Percentiles rank a stretch among this genome's conserved stretches.
phyloP scores from a whole-genome alignment of 1,140 invertebrate species.

The Popillia japonica region DNA sequence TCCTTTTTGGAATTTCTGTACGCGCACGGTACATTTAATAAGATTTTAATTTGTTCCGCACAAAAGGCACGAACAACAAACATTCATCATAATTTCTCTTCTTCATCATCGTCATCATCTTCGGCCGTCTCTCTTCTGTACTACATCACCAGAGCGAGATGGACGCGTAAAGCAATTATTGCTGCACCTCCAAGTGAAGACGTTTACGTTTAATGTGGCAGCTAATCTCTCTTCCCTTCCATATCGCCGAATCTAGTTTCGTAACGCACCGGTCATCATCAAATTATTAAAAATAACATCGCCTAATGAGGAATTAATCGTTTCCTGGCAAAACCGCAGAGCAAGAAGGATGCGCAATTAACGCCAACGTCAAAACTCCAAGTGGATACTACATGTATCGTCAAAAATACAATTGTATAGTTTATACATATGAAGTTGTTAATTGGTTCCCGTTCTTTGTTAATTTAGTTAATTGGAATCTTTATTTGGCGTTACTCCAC shows the following conservation, averaged over 20 bases:
- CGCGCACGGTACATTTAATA: not conserved
- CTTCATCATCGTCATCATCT: too few relatives aligned
- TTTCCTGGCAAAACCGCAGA: slow-evolving; percentile 18
- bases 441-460: too few relatives aligned
- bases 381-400: not conserved
- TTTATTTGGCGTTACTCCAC: too few relatives aligned
- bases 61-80: slow-evolving; percentile 34
- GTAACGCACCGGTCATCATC: slow-evolving; percentile 25
- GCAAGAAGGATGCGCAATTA: not conserved
- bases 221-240: slow-evolving; percentile 11
- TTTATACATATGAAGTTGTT: too few relatives aligned
- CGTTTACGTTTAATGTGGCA: slow-evolving; percentile 34
- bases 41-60: slow-evolving; percentile 30
- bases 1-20: slow-evolving; percentile 7
- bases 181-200: slow-evolving; percentile 33
- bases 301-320: slow-evolving; percentile 31
- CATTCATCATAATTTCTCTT: slow-evolving; percentile 35
- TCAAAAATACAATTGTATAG: not conserved
- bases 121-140: not conserved
- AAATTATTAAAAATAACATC: slow-evolving; percentile 33
- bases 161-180: slow-evolving; percentile 26
- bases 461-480: too few relatives aligned
- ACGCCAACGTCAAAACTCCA: not conserved
- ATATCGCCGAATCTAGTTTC: slow-evolving; percentile 22
- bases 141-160: not conserved